These are phyloP conservation scores for Cenopis cana DNA, from an alignment of 2,888 invertebrate genomes.

Conservation along the genomic window DNA sequence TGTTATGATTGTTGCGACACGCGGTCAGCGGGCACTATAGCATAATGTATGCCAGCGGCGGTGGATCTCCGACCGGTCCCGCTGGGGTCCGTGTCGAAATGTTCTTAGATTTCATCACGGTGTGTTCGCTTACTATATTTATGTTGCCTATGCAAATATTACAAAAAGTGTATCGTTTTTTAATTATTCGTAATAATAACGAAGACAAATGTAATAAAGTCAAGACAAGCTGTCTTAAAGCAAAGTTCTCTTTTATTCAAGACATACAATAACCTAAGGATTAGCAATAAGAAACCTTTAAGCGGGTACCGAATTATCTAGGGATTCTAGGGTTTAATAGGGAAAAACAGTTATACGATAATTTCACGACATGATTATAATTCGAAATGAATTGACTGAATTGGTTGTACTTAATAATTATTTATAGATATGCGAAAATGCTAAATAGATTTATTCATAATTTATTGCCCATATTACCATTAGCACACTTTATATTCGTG, in stretches of 20 bases:
- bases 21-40: slow-evolving; percentile 45
- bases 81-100: slow-evolving; percentile 58
- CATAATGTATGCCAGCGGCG: slow-evolving; percentile 54
- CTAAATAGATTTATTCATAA: slow-evolving; percentile 12
- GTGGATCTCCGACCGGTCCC: slow-evolving; percentile 64
- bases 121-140: slow-evolving; percentile 54
- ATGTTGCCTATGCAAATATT: slow-evolving; percentile 36
- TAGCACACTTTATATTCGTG: slow-evolving; percentile 5
- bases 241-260: neutral
- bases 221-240: neutral
- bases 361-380: neutral
- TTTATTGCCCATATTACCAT: slow-evolving; percentile 11
- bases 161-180: slow-evolving; percentile 24
- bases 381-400: slow-evolving; percentile 18
- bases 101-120: slow-evolving; percentile 58
- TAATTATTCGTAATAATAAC: neutral
- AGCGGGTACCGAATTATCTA: too few species aligned
- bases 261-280: neutral
- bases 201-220: neutral
- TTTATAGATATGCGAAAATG: slow-evolving; percentile 25
- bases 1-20: slow-evolving; percentile 55
- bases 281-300: too few species aligned
- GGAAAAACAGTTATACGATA: neutral
- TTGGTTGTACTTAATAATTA: slow-evolving; percentile 16
- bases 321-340: too few species aligned